Percentiles rank a stretch among this genome's conserved stretches.
Conservation (phyloP, 53 echinoderm and acorn worm species). For the Antedon mediterranea region DNA sequence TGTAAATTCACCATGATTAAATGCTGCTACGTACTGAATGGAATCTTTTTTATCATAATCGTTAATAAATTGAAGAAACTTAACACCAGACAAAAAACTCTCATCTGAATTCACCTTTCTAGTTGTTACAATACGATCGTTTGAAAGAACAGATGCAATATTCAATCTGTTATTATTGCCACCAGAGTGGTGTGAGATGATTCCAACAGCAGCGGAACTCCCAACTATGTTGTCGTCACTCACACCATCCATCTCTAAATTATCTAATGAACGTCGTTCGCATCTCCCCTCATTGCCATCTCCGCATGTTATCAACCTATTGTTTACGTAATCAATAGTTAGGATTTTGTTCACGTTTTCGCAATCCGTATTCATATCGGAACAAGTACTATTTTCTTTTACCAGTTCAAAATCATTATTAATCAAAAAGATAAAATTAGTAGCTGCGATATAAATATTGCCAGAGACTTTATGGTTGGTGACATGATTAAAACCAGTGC, state of each 20-base stretch:
- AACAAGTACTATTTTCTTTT: neutral
- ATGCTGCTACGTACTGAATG: neutral
- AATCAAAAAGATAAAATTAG: neutral
- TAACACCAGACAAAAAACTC: neutral
- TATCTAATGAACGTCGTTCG: neutral
- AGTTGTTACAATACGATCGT: neutral
- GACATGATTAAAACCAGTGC: neutral
- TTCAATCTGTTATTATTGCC: neutral
- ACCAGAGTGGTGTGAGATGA: neutral
- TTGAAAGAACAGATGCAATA: neutral
- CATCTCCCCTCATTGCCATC: neutral
- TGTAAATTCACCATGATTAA: neutral
- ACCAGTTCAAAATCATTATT: neutral
- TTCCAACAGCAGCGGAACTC: neutral
- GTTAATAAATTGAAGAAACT: neutral
- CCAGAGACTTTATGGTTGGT: neutral
- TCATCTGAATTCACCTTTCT: neutral
- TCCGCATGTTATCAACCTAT: neutral
- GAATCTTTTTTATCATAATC: neutral
- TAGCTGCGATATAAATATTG: neutral
- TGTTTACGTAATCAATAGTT: neutral
- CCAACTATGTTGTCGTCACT: neutral
- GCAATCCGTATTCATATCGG: neutral
- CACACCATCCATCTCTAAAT: neutral
- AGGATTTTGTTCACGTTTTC: neutral